A percentile compares a stretch with the other conserved stretches of the same genome.
Evolutionary conservation across 1,140 invertebrate species (phyloP).

Genomic region (Brachionus asplanchnoidis): DNA sequence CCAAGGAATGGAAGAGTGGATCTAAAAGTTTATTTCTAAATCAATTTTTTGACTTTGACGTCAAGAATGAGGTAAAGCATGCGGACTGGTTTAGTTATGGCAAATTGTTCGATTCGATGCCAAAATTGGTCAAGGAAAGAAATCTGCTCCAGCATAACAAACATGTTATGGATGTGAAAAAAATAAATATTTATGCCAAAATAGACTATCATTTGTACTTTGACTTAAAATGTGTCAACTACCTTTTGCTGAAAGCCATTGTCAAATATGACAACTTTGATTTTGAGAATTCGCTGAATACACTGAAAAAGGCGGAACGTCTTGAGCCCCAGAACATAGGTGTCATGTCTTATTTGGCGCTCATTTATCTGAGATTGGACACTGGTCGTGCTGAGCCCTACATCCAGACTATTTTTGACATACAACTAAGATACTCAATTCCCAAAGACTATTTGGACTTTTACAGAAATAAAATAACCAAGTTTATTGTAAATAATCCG

Average conservation of each 20-base stretch:
- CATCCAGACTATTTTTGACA: slow-evolving; percentile 14
- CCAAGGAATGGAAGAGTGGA: background rate
- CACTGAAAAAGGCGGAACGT: slow-evolving; percentile 2
- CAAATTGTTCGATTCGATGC: slow-evolving; percentile 3
- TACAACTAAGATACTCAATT: background rate
- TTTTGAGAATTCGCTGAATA: background rate
- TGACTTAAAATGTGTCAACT: slow-evolving; percentile 24
- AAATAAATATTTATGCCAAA: background rate
- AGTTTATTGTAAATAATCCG: background rate
- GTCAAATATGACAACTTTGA: slow-evolving; percentile 8
- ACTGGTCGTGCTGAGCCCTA: background rate
- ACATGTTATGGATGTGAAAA: background rate
- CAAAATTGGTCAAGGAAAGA: slow-evolving; percentile 20
- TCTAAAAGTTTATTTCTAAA: background rate
- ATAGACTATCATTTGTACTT: slow-evolving; percentile 22
- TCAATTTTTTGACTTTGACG: background rate
- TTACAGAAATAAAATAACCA: slow-evolving; percentile 20
- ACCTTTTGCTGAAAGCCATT: slow-evolving; percentile 5
- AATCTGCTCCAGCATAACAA: background rate
- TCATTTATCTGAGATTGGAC: background rate
- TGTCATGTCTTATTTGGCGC: background rate
- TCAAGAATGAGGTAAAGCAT: background rate
- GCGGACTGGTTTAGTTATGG: background rate
- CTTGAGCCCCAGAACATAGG: slow-evolving; percentile 1
- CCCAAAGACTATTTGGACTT: background rate